These are phyloP conservation scores for Drosophila paramelanica DNA, from an alignment of 2,888 invertebrate genomes.

Conservation along the genomic window DNA sequence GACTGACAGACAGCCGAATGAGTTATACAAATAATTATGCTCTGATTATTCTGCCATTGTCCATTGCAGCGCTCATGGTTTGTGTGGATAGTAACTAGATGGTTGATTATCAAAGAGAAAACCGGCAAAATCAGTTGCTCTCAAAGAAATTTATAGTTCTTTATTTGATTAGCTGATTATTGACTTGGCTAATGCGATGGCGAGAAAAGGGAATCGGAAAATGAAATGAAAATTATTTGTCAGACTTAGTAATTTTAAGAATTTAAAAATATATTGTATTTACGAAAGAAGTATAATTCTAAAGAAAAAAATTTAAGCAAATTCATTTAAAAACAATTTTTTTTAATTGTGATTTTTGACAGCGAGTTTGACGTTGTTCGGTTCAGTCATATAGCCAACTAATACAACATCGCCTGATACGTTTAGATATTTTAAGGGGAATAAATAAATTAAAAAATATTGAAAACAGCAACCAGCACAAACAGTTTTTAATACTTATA, in stretches of 20 bases:
- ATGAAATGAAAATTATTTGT: neutral
- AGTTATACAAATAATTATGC: conserved; percentile 64
- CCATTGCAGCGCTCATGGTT: conserved; percentile 3
- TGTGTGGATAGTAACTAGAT: conserved; percentile 2
- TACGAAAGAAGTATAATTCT: no score
- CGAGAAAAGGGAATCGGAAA: neutral
- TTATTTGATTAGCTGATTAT: conserved; percentile 4
- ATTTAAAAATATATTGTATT: no score
- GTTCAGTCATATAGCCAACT: no score
- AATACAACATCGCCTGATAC: no score
- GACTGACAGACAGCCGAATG: conserved; percentile 40
- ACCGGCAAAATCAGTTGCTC: neutral
- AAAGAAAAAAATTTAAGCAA: no score
- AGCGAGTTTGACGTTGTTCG: no score
- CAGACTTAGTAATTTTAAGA: neutral
- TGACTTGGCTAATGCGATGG: neutral
- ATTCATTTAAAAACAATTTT: no score
- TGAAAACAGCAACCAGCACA: no score
- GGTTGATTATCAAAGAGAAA: neutral
- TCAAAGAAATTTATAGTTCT: neutral
- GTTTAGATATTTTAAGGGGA: no score
- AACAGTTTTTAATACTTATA: no score
- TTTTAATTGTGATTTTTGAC: no score
- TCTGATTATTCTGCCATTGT: conserved; percentile 57
- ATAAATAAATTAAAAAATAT: no score